Evolutionary conservation across 2,113 vertebrate species (phyloP).

Genomic region (Anser brachyrhynchus): DNA sequence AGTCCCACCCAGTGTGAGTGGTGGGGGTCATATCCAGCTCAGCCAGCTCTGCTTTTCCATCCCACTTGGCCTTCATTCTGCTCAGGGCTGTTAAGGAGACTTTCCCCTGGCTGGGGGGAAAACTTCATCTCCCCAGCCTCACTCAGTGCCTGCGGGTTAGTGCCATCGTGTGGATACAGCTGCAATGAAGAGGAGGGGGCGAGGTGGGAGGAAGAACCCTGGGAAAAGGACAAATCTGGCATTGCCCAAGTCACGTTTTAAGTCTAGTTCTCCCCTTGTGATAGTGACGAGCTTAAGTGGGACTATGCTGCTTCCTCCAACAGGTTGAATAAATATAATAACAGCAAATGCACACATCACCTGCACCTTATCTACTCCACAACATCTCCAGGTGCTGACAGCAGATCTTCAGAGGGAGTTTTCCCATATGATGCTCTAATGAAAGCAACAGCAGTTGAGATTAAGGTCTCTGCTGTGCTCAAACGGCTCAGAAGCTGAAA

Average conservation of each 20-base stretch:
- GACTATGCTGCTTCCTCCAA: background rate
- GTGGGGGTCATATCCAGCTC: background rate
- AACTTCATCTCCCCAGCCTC: background rate
- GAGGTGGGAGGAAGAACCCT: background rate
- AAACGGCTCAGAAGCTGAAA: background rate
- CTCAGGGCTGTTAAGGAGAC: background rate
- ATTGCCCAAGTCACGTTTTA: background rate
- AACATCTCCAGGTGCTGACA: background rate
- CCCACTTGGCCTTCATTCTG: background rate
- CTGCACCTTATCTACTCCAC: background rate
- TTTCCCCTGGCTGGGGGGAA: background rate
- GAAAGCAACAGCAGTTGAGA: background rate
- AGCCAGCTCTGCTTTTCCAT: background rate
- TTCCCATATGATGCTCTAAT: background rate
- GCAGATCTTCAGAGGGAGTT: background rate
- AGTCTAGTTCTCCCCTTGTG: background rate
- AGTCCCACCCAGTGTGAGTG: background rate
- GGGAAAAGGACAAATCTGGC: background rate
- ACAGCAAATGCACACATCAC: background rate
- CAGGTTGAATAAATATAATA: background rate
- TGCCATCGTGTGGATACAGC: constrained; percentile 45
- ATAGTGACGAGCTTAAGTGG: background rate
- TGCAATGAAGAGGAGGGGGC: background rate
- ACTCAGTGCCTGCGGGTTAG: background rate
- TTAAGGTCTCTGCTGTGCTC: background rate